Evolutionary conservation across 2,113 vertebrate species (phyloP), one percentile per base, ranked within the genome.

Genomic region (Lepisosteus oculatus): DNA sequence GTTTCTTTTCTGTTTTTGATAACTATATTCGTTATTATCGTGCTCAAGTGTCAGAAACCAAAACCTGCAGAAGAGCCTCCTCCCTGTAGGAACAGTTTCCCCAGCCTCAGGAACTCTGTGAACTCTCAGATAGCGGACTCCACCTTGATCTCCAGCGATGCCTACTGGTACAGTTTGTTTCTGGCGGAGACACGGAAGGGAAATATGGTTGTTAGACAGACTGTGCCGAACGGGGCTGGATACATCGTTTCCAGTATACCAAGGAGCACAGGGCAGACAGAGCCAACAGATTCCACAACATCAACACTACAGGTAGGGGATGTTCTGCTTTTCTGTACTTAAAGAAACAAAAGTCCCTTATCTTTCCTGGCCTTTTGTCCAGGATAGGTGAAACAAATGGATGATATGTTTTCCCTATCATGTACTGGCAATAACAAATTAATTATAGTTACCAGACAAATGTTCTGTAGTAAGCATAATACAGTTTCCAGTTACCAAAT

Each of bases 1-100:
- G 81, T 92, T 8, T 91, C 90, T 57, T 90, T 92, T 74, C 81
- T 90, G 11, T 89, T 92, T 70, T 85, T 93, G 7, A 83, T 92
- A 0, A 89, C 90, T 69, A 92, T 92, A 70, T 72, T 92, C 73
- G 83, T 91, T 1, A 84, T 90, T 62, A 81, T 81, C 0, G 83
- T 79, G 41, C 68, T 89, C 70, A 87, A 87, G 43, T 89, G 90
- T 76, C 90, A 74, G 0, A 81, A 88, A 44, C 78, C 76, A 1
- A 77, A 77, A 29, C 54, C 70, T 56, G 71, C 56, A 43, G 72
- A 77, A 72, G 70, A 72, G 61, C 69, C 75, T 66, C 79, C 79
- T 72, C n/a, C 72, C 65, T 63, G 61, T 57, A 74, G 80, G 66
- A 82, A 79, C 69, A 61, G 69, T 43, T 59, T 47, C 14, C 6